Conservation (phyloP, 2,888 invertebrate genomes). For the Lithodes maja region DNA sequence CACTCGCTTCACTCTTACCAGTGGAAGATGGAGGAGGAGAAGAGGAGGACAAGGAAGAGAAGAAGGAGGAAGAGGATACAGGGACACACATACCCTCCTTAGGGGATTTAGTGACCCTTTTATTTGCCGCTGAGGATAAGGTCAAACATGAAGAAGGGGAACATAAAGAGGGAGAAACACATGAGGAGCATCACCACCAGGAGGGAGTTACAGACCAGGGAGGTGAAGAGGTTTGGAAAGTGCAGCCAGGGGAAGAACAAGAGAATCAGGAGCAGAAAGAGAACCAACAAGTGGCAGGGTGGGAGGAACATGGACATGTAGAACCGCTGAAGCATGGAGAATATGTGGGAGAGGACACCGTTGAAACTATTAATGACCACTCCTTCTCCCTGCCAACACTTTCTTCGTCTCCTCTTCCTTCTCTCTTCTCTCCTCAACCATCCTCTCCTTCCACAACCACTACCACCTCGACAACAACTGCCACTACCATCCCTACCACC, state of each 20-base stretch:
- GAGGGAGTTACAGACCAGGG: background rate
- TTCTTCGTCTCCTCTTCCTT: background rate
- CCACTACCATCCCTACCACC: background rate
- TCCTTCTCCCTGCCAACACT: background rate
- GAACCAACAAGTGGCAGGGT: background rate
- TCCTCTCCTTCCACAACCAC: background rate
- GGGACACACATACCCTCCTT: conserved; percentile 10
- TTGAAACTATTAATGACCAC: background rate
- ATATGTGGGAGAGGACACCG: background rate
- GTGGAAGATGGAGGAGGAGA: background rate
- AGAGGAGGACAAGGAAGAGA: background rate
- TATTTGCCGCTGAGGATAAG: conserved; percentile 39
- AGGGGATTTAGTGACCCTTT: conserved; percentile 40
- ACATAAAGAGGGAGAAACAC: background rate
- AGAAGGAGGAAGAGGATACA: conserved; percentile 3
- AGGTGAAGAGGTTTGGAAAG: background rate
- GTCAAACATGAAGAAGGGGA: background rate
- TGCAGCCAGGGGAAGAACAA: background rate
- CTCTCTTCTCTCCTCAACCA: background rate
- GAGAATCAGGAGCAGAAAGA: background rate
- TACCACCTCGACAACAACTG: background rate
- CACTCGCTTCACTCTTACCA: background rate
- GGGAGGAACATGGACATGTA: background rate
- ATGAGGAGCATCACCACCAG: conserved; percentile 4
- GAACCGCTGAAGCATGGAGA: background rate